Percentiles rank a stretch among this genome's conserved stretches.
Evolutionary conservation across 2,797 vertebrate species (phyloP).

Genomic region (Pterois miles): DNA sequence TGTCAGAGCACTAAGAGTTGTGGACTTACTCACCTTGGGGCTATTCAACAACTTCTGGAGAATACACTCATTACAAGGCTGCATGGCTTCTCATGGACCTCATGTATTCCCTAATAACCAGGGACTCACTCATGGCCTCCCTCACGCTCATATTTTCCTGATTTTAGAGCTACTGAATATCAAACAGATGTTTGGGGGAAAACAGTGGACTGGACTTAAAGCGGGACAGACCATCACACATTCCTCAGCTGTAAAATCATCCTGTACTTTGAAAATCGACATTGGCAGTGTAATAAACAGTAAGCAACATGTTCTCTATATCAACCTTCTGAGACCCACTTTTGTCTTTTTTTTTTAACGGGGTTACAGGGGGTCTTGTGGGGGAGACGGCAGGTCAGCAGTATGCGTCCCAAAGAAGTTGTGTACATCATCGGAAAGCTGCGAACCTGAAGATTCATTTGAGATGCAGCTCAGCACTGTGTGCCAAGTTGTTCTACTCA

Average conservation of each 20-base stretch:
- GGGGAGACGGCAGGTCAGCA: too few species aligned
- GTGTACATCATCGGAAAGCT: too few species aligned
- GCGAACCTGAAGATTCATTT: too few species aligned
- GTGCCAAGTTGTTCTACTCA: too few species aligned
- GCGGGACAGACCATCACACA: constrained; percentile 38
- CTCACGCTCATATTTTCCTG: constrained; percentile 20
- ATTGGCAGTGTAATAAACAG: constrained; percentile 11
- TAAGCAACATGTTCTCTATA: constrained; percentile 26
- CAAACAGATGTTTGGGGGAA: constrained; percentile 66
- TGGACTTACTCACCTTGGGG: constrained; percentile 28
- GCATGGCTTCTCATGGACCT: neutral
- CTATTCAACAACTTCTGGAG: constrained; percentile 17
- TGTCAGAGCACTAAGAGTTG: constrained; percentile 16
- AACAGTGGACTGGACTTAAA: constrained; percentile 18
- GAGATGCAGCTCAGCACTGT: too few species aligned
- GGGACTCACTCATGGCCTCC: neutral
- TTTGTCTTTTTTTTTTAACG: too few species aligned
- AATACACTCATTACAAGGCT: constrained; percentile 37
- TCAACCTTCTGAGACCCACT: neutral
- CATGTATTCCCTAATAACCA: constrained; percentile 7
- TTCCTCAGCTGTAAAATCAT: constrained; percentile 54
- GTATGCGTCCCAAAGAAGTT: too few species aligned
- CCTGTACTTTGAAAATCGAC: neutral
- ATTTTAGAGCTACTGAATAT: constrained; percentile 67
- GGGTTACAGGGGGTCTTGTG: too few species aligned